Evolutionary conservation across 1,140 invertebrate species (phyloP).

Genomic region (Dinothrombium tinctorium): DNA sequence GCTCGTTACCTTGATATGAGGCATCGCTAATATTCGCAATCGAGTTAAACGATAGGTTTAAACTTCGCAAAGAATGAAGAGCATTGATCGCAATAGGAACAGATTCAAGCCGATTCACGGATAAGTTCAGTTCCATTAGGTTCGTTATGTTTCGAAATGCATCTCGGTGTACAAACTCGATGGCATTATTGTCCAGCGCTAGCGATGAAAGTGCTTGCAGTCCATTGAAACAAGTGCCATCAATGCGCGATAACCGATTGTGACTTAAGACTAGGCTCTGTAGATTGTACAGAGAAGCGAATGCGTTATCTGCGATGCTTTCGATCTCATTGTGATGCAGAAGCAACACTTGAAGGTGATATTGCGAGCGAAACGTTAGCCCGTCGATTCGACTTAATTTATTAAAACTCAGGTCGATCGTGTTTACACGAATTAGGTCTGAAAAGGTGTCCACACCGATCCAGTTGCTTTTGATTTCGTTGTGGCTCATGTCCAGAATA

Average conservation of each 20-base stretch:
- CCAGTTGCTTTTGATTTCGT: constrained; percentile 54
- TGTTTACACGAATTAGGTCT: constrained; percentile 55
- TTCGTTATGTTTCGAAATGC: constrained; percentile 17
- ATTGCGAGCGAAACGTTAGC: constrained; percentile 24
- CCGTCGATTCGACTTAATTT: constrained; percentile 51
- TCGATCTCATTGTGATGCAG: constrained; percentile 17
- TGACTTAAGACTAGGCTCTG: constrained; percentile 55
- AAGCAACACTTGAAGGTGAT: constrained; percentile 19
- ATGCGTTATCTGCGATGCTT: constrained; percentile 22
- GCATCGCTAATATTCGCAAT: constrained; percentile 41
- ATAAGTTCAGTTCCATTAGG: constrained; percentile 17
- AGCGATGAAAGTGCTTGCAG: constrained; percentile 56
- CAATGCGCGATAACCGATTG: constrained; percentile 44
- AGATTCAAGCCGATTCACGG: constrained; percentile 14
- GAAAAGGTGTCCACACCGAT: constrained; percentile 55
- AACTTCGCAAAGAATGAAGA: constrained; percentile 36
- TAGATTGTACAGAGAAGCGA: constrained; percentile 52
- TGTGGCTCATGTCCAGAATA: constrained; percentile 60
- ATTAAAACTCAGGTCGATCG: constrained; percentile 63
- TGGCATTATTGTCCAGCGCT: constrained; percentile 52
- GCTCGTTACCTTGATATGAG: constrained; percentile 52
- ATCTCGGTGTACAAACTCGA: constrained; percentile 16
- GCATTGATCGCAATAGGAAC: constrained; percentile 15
- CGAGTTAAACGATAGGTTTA: constrained; percentile 63
- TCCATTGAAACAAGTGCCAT: constrained; percentile 55